Percentiles rank a stretch among this genome's conserved stretches.
Conservation (phyloP, 2,797 vertebrate genomes). For the Hydrolagus colliei region DNA sequence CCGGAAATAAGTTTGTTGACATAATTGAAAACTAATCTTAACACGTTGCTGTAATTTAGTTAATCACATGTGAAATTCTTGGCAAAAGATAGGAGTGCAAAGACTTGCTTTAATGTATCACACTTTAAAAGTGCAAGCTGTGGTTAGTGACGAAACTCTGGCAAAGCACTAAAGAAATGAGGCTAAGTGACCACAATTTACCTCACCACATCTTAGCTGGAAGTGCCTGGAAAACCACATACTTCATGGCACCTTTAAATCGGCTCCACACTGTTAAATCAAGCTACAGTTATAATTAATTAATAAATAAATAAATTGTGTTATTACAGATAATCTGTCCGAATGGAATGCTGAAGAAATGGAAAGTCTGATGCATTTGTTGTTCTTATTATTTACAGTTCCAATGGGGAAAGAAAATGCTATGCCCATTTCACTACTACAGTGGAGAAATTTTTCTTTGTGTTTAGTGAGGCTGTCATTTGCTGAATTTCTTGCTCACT, state of each 20-base stretch:
- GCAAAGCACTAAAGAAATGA: neutral
- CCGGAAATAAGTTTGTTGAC: neutral
- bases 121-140: neutral
- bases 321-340: neutral
- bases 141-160: neutral
- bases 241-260: neutral
- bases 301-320: neutral
- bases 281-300: neutral
- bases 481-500: no score
- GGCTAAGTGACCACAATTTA: neutral
- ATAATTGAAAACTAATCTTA: neutral
- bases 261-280: neutral
- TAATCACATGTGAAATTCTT: constrained; percentile 25
- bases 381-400: neutral
- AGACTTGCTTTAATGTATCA: neutral
- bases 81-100: neutral
- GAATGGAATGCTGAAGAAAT: neutral
- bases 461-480: no score
- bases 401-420: neutral
- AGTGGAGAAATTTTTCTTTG: no score
- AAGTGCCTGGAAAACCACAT: no score
- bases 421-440: neutral
- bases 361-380: neutral
- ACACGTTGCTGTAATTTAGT: neutral
- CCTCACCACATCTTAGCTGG: neutral